A percentile compares a stretch with the other conserved stretches of the same genome.
These are phyloP conservation scores for Ophiodon elongatus DNA, from an alignment of 2,113 vertebrate species.

Conservation along the genomic window DNA sequence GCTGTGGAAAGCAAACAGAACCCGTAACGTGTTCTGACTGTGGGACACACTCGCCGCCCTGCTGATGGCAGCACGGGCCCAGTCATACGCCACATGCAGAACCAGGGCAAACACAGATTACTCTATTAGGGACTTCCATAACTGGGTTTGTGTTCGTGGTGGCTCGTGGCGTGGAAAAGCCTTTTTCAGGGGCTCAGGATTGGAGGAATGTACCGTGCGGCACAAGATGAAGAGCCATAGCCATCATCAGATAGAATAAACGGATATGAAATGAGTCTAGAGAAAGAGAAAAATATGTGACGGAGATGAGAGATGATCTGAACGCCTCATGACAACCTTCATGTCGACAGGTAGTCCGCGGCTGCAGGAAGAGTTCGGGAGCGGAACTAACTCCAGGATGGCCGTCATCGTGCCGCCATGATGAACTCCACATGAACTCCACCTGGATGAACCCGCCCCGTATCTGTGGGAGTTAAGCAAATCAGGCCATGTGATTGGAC, in stretches of 20 bases:
- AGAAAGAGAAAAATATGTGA: neutral
- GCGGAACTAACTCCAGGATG: neutral
- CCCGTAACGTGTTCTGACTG: conserved; percentile 5
- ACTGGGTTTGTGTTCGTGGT: conserved; percentile 20
- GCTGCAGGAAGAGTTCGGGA: neutral
- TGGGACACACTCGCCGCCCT: neutral
- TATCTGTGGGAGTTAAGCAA: conserved; percentile 68
- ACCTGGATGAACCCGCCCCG: neutral
- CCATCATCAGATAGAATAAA: neutral
- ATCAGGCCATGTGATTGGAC: conserved; percentile 59
- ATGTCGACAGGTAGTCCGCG: neutral
- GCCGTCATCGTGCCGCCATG: conserved; percentile 49
- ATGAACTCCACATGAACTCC: conserved; percentile 77
- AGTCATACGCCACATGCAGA: conserved; percentile 20
- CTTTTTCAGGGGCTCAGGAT: conserved; percentile 17
- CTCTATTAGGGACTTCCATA: conserved; percentile 5
- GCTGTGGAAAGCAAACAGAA: conserved; percentile 6
- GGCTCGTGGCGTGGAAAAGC: neutral
- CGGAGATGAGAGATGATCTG: neutral
- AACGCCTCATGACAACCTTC: neutral
- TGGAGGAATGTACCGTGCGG: neutral
- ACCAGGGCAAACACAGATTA: conserved; percentile 65
- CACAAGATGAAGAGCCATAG: no score
- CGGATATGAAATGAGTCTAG: neutral
- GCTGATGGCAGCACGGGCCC: conserved; percentile 59